A percentile compares a stretch with the other conserved stretches of the same genome.
These are phyloP conservation scores for Acronicta psi DNA, from an alignment of 2,888 invertebrate species.

Conservation along the genomic window DNA sequence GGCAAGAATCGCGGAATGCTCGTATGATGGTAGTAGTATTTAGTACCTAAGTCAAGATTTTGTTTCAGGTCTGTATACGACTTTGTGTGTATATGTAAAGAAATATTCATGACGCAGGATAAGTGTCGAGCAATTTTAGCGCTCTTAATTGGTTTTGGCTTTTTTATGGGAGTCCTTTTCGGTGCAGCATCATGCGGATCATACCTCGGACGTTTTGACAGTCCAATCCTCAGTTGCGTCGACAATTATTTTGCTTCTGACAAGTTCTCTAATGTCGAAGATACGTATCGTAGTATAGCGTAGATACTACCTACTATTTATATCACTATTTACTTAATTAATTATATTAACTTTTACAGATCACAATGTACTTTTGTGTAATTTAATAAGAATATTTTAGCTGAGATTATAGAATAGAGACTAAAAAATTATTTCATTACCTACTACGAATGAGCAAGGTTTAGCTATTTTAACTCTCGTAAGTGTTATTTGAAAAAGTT, in stretches of 20 bases:
- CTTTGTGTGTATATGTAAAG: slow-evolving; percentile 72
- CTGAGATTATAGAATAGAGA: slow-evolving; percentile 30
- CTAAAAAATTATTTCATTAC: slow-evolving; percentile 6
- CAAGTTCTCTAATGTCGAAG: slow-evolving; percentile 62
- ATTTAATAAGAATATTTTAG: slow-evolving; percentile 46
- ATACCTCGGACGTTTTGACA: slow-evolving; percentile 75
- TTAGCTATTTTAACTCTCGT: too few relatives aligned
- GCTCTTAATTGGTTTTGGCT: slow-evolving; percentile 60
- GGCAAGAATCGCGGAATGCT: too few relatives aligned
- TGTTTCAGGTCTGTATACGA: slow-evolving; percentile 78
- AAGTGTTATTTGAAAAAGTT: too few relatives aligned
- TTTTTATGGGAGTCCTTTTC: slow-evolving; percentile 72
- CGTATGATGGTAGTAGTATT: too few relatives aligned
- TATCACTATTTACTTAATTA: slow-evolving; percentile 12
- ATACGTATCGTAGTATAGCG: slow-evolving; percentile 69
- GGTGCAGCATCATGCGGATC: slow-evolving; percentile 81
- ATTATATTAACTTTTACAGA: slow-evolving; percentile 5
- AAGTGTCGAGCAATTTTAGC: slow-evolving; percentile 65
- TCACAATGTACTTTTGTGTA: slow-evolving; percentile 14
- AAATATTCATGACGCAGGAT: slow-evolving; percentile 67
- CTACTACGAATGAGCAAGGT: background rate
- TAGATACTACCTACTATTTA: slow-evolving; percentile 30
- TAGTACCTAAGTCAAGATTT: slow-evolving; percentile 1
- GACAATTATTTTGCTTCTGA: slow-evolving; percentile 76
- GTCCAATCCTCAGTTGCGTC: slow-evolving; percentile 77